These are phyloP conservation scores for Aricia agestis DNA, from an alignment of 1,140 invertebrate species.

Conservation along the genomic window DNA sequence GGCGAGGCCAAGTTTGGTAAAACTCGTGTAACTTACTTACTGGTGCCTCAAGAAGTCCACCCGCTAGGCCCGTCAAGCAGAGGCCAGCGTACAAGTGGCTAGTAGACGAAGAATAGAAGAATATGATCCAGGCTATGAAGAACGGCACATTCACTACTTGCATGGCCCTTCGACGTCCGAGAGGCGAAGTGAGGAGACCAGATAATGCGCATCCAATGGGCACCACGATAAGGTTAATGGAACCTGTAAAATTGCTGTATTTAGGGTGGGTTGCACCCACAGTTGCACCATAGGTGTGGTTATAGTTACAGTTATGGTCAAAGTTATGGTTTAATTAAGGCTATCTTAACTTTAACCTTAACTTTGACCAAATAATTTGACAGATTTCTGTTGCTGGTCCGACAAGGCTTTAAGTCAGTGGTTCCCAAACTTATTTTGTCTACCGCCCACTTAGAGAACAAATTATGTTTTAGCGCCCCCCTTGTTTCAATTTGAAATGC, in stretches of 20 bases:
- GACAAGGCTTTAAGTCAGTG: no score
- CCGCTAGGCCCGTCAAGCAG: conserved; percentile 82
- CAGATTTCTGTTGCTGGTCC: no score
- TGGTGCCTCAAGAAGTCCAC: conserved; percentile 86
- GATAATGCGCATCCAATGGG: conserved; percentile 85
- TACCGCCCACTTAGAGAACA: no score
- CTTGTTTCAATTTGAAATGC: no score
- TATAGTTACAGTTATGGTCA: no score
- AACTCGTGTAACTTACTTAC: conserved; percentile 72
- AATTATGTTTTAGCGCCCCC: no score
- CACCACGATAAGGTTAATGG: conserved; percentile 85
- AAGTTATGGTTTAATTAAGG: no score
- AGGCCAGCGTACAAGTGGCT: conserved; percentile 81
- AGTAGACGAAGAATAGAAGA: conserved; percentile 78
- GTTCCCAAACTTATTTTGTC: no score
- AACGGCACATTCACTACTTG: conserved; percentile 84
- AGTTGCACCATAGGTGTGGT: no score
- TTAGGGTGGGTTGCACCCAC: no score
- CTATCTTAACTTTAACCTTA: no score
- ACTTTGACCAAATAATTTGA: no score
- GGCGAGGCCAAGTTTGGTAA: background rate
- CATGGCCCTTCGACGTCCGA: conserved; percentile 84
- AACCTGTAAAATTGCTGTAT: conserved; percentile 75
- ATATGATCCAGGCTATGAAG: conserved; percentile 82
- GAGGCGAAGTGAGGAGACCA: conserved; percentile 80